These are phyloP conservation scores for Otolemur garnettii DNA, from an alignment of 2,113 vertebrate species.

Conservation along the genomic window DNA sequence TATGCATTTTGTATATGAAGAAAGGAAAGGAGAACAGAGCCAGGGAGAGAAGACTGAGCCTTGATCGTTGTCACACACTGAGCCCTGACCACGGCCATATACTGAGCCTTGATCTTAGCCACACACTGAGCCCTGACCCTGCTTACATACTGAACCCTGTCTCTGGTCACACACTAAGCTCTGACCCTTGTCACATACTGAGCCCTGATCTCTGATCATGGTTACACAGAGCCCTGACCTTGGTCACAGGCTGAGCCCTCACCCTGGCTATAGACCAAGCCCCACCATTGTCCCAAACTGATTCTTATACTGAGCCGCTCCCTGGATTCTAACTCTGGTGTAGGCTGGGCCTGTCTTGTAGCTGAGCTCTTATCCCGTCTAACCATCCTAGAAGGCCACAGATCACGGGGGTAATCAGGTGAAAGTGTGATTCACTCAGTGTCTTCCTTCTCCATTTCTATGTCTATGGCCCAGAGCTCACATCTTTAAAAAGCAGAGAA, in stretches of 20 bases:
- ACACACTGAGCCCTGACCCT: neutral
- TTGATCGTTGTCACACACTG: neutral
- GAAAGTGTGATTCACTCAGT: neutral
- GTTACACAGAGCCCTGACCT: neutral
- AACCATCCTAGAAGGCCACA: neutral
- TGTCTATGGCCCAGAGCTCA: neutral
- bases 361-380: neutral
- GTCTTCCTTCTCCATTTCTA: neutral
- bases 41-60: neutral
- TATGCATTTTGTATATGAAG: slow-evolving; percentile 22
- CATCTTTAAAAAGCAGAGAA: slow-evolving; percentile 32
- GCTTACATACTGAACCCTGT: neutral
- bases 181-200: neutral
- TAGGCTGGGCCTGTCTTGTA: neutral
- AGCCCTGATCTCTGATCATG: neutral
- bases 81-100: neutral
- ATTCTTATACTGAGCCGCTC: neutral
- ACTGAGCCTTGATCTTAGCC: neutral
- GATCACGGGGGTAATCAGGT: neutral
- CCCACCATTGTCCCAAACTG: neutral
- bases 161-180: neutral
- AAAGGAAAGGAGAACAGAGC: neutral
- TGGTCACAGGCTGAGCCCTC: neutral
- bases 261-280: neutral
- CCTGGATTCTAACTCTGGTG: neutral